phyloP scores from a whole-genome alignment of 2,113 vertebrate species.

The Channa argus region DNA sequence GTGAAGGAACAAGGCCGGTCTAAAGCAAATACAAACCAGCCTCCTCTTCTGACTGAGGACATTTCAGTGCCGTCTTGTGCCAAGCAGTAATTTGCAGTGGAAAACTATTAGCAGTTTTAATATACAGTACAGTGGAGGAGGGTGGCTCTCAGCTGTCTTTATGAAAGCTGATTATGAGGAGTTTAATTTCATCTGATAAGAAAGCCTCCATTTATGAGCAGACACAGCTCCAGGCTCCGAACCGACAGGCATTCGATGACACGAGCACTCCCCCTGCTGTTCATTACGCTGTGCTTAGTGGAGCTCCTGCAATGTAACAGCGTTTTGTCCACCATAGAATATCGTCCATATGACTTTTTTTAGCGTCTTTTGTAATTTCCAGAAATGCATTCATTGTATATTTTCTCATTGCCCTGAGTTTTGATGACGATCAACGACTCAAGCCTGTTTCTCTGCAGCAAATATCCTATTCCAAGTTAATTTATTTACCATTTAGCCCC shows the following conservation, averaged over 20 bases:
- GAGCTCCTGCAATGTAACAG: too few species aligned
- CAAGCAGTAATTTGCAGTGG: slow-evolving; percentile 34
- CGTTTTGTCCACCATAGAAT: too few species aligned
- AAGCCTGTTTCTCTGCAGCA: neutral
- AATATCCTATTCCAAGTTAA: neutral
- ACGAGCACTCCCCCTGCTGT: slow-evolving; percentile 73
- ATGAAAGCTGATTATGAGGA: slow-evolving; percentile 70
- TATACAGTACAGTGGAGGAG: slow-evolving; percentile 38
- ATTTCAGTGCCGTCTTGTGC: neutral
- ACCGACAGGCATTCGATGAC: slow-evolving; percentile 22
- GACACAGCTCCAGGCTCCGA: slow-evolving; percentile 12
- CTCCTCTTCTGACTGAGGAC: neutral
- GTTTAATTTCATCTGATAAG: slow-evolving; percentile 74
- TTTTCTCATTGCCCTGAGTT: too few species aligned
- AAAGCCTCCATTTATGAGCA: slow-evolving; percentile 48
- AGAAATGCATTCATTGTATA: too few species aligned
- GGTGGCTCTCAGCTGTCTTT: slow-evolving; percentile 60
- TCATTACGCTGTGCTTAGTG: neutral
- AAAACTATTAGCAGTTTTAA: slow-evolving; percentile 56
- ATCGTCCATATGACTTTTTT: too few species aligned
- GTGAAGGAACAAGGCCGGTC: slow-evolving; percentile 29
- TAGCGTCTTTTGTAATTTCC: too few species aligned
- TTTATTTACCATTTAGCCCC: too few species aligned
- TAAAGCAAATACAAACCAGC: slow-evolving; percentile 37
- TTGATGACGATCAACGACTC: neutral